Conservation (phyloP, 2,888 invertebrate species). For the Eilema depressum region DNA sequence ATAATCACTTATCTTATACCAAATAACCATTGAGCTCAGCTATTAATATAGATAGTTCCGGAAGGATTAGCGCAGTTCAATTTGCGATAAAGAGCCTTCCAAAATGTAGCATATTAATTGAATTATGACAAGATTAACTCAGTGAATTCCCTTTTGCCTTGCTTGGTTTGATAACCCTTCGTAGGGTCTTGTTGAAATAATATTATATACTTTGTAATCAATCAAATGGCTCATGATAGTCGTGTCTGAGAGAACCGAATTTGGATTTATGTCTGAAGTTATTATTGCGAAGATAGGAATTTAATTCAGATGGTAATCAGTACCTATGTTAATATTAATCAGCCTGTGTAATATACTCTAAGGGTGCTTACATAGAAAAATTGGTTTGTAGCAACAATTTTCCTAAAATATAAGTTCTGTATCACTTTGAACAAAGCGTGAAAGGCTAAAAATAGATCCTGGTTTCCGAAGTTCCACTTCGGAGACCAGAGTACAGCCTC, state of each 20-base stretch:
- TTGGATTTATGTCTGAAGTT: background rate
- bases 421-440: no score
- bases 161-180: conserved; percentile 41
- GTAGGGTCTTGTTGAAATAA: conserved; percentile 12
- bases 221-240: conserved; percentile 5
- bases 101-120: conserved; percentile 44
- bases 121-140: conserved; percentile 48
- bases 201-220: conserved; percentile 17
- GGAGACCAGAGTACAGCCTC: no score
- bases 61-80: conserved; percentile 33
- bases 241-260: background rate
- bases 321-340: background rate
- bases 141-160: conserved; percentile 41
- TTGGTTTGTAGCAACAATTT: no score
- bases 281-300: background rate
- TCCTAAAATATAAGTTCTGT: no score
- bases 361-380: no score
- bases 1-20: background rate
- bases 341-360: background rate
- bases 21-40: conserved; percentile 1
- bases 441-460: no score
- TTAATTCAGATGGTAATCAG: background rate
- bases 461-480: no score
- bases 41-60: conserved; percentile 13
- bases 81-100: conserved; percentile 33